These are phyloP conservation scores for Nanger granti DNA, from an alignment of 2,113 vertebrate species.

Conservation along the genomic window DNA sequence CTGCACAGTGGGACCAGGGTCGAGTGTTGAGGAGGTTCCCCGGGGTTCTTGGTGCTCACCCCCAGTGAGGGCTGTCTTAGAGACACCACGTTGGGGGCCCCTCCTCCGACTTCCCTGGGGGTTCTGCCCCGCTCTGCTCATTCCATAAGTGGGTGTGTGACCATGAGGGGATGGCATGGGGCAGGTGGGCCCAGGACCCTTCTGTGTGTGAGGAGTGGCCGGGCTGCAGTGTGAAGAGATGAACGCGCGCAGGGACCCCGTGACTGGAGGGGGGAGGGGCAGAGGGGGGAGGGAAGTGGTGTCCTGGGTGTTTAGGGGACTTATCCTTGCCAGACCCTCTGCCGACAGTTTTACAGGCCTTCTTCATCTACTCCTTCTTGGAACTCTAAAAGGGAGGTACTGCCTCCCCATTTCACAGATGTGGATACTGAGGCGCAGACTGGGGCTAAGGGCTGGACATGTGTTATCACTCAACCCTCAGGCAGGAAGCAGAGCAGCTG, in stretches of 20 bases:
- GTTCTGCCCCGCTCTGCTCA: not conserved
- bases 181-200: not conserved
- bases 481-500: not conserved
- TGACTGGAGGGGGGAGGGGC: no score
- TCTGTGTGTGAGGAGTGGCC: fast-evolving
- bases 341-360: fast-evolving
- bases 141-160: not conserved
- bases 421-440: not conserved
- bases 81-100: fast-evolving
- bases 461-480: not conserved
- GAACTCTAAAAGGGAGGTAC: not conserved
- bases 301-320: not conserved
- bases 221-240: fast-evolving
- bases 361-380: not conserved
- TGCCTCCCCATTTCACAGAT: not conserved
- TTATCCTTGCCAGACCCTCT: not conserved
- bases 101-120: not conserved
- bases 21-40: not conserved
- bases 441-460: fast-evolving
- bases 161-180: not conserved
- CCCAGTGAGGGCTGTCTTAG: not conserved
- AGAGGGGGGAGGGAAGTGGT: not conserved
- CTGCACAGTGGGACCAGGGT: not conserved
- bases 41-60: fast-evolving
- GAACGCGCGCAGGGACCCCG: fast-evolving